Evolutionary conservation across 2,888 invertebrate genomes (phyloP), one percentile per base, ranked within the genome.

Genomic region (Elaeidobius kamerunicus): DNA sequence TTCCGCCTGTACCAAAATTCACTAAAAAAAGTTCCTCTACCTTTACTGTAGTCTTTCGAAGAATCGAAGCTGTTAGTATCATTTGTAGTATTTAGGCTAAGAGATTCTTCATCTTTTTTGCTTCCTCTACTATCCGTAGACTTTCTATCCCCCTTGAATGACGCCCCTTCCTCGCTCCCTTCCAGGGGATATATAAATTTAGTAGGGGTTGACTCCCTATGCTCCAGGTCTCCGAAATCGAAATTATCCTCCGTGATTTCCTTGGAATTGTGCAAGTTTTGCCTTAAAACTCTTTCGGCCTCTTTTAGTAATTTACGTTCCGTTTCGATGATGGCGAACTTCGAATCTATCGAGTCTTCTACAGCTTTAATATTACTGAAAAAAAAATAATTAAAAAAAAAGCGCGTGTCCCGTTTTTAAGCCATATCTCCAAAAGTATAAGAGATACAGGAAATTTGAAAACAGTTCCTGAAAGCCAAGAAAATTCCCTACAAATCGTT

Each of bases 301-400:
- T 65, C 65, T 39, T 67, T 61, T 3, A 68, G 60, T 11, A 69
- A 58, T 34, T 64, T 64, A 45, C 68, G 64, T 55, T 72, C 71
- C 0, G 67, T 61, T 57, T 68, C 69, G 15, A 69, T 55, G 6
- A 76, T 72, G 6, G 76, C 73, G 53, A 77, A 70, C 60, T 77
- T 77, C 55, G 74, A 76, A 53, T 77, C 77, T 32, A 73, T 72
- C 16, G 73, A 65, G 47, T 75, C 75, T 45, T 68, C 67, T 35
- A 69, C 69, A 3, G 69, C 68, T 57, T 66, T 70, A 5, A 63
- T 58, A 16, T 65, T 60, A 45, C 71, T 72, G 19, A 43, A 43
- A 45, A 12, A 42, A 42, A 20, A 39, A 39, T n/a, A n/a, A n/a
- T 6, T 11, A 14, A 40, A n/a, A n/a, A n/a, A 45, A 56, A 54